A percentile compares a stretch with the other conserved stretches of the same genome.
Evolutionary conservation across 2,888 invertebrate species (phyloP).

Genomic region (Tenthredo livida): DNA sequence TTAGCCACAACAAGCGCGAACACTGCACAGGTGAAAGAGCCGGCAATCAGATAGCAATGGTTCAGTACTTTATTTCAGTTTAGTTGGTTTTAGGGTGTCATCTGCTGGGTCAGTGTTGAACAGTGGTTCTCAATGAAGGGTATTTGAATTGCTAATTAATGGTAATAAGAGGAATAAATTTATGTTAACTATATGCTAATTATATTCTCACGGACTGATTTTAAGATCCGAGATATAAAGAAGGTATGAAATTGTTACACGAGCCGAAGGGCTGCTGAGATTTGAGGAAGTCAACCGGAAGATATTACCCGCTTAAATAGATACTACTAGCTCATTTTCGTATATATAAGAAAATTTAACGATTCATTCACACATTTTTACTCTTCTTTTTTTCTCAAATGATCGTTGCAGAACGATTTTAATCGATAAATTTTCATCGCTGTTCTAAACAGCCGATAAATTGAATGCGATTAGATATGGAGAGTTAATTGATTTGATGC

Average conservation of each 20-base stretch:
- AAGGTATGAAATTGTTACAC: slow-evolving; percentile 39
- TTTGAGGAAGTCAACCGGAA: slow-evolving; percentile 60
- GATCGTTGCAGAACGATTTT: not conserved
- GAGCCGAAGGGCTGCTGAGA: slow-evolving; percentile 51
- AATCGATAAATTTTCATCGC: not conserved
- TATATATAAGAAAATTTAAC: not conserved
- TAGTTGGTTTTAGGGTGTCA: slow-evolving; percentile 61
- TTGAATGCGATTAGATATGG: not conserved
- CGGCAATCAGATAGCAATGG: slow-evolving; percentile 67
- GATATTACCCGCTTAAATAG: not conserved
- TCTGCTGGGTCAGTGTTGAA: slow-evolving; percentile 53
- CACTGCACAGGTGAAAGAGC: slow-evolving; percentile 69
- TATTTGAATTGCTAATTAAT: slow-evolving; percentile 74
- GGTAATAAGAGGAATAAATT: slow-evolving; percentile 69
- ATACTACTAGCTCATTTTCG: not conserved
- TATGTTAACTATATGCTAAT: slow-evolving; percentile 74
- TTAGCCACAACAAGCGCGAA: slow-evolving; percentile 34
- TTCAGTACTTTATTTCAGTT: slow-evolving; percentile 64
- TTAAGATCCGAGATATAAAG: slow-evolving; percentile 65
- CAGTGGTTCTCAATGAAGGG: slow-evolving; percentile 64
- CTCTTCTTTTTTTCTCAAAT: not conserved
- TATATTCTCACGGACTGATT: slow-evolving; percentile 71
- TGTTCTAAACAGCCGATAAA: not conserved
- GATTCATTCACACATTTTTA: not conserved
- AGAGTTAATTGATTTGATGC: not conserved